Conservation (phyloP, 2,888 invertebrate genomes). For the Lydus trimaculatus region DNA sequence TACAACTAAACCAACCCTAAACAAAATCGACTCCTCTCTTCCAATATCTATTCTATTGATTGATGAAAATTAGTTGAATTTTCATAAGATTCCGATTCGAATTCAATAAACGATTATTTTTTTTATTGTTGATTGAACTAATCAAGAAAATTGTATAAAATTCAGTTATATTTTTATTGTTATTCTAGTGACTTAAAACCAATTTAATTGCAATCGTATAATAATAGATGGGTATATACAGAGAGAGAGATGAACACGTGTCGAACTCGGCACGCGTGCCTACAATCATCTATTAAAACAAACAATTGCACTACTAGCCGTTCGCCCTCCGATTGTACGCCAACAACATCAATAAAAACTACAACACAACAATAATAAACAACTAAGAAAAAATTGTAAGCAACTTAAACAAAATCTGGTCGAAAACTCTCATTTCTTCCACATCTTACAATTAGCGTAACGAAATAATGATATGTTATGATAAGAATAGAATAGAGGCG, state of each 20-base stretch:
- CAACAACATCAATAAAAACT: neutral
- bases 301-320: conserved; percentile 40
- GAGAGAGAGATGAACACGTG: conserved; percentile 38
- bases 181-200: conserved; percentile 36
- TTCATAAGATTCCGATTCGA: neutral
- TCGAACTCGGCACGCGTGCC: conserved; percentile 40
- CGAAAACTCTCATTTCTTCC: too few species aligned
- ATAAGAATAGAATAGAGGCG: neutral
- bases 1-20: conserved; percentile 9
- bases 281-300: conserved; percentile 52
- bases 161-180: neutral
- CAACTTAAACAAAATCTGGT: too few species aligned
- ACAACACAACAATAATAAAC: neutral
- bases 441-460: neutral
- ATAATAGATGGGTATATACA: conserved; percentile 29
- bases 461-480: neutral
- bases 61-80: conserved; percentile 1
- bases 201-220: conserved; percentile 48
- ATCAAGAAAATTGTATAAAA: neutral
- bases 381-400: too few species aligned
- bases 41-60: too few species aligned
- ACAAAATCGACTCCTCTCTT: too few species aligned
- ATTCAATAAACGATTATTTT: neutral
- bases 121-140: neutral
- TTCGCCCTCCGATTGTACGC: conserved; percentile 11